Evolutionary conservation across 2,888 invertebrate genomes (phyloP), one percentile per base, ranked within the genome.

Genomic region (Leptinotarsa tumamoca): DNA sequence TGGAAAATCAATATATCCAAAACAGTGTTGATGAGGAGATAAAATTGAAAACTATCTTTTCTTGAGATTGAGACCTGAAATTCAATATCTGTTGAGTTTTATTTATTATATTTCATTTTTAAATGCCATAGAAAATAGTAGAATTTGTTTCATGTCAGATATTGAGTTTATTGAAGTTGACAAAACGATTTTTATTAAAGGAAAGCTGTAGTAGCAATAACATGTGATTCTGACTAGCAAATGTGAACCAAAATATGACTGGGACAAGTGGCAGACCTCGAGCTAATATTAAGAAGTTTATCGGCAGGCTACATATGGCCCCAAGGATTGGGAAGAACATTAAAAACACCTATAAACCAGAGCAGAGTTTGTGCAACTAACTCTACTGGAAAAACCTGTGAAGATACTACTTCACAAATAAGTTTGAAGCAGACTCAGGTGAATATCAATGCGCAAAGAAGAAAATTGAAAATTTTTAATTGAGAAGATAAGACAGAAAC

Each of bases 211-310:
- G 14, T 18, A 56, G 56, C 56, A n/a, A 7, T 5, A 56, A 18
- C 54, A 56, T 56, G 17, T 56, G 21, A 18, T 56, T 5, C 54
- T 56, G 10, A 56, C 7, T 21, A 56, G 54, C 54, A 17, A 7
- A 56, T 56, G 3, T 56, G 54, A 56, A 56, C 10, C 54, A 56
- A 54, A 54, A n/a, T 54, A 18, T 18, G 18, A n/a, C 15, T n/a
- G n/a, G n/a, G n/a, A 54, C n/a, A n/a, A 18, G 54, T 54, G n/a
- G n/a, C 15, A 4, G 54, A n/a, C 0, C n/a, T n/a, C 21, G 13
- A 17, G 56, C 21, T n/a, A 18, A n/a, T 56, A 56, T 56, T 18
- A 56, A 56, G 56, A 56, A 56, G 56, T 56, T 56, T 56, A 18
- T 56, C 56, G 21, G 56, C 18, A 13, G 21, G 18, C 56, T 21